Conservation (phyloP, 2,113 vertebrate species). For the Erythrolamprus reginae region DNA sequence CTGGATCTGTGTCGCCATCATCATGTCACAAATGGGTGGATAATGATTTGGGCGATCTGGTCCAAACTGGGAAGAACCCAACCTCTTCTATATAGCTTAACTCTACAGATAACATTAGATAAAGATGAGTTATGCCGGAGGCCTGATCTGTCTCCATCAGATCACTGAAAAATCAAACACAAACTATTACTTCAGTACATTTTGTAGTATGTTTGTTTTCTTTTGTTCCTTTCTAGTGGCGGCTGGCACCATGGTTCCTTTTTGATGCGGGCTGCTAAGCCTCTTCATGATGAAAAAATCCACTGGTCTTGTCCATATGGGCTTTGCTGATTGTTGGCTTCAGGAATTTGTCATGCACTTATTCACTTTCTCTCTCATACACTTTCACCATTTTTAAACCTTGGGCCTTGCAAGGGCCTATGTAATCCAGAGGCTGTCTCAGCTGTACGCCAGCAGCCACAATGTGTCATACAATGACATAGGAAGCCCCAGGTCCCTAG, state of each 20-base stretch:
- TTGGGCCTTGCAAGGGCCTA: neutral
- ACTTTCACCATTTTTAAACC: neutral
- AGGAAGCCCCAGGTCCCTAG: neutral
- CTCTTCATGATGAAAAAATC: neutral
- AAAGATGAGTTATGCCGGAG: neutral
- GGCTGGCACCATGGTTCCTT: neutral
- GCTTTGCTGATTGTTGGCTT: neutral
- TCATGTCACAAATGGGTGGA: too few species aligned
- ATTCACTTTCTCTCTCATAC: neutral
- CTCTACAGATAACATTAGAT: neutral
- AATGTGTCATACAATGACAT: neutral
- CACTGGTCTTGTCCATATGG: neutral
- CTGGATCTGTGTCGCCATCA: too few species aligned
- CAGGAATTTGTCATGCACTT: rapidly evolving
- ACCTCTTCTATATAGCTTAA: neutral
- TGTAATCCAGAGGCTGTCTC: neutral
- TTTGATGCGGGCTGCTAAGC: neutral
- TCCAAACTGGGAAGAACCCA: too few species aligned
- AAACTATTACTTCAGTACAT: neutral
- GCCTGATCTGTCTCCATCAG: neutral
- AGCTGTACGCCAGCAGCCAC: constrained; percentile 2
- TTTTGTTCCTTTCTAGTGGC: too few species aligned
- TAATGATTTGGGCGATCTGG: too few species aligned
- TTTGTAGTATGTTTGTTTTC: neutral
- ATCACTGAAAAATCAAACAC: neutral